Conservation (phyloP, 2,113 vertebrate species). For the Paradisaea rubra region DNA sequence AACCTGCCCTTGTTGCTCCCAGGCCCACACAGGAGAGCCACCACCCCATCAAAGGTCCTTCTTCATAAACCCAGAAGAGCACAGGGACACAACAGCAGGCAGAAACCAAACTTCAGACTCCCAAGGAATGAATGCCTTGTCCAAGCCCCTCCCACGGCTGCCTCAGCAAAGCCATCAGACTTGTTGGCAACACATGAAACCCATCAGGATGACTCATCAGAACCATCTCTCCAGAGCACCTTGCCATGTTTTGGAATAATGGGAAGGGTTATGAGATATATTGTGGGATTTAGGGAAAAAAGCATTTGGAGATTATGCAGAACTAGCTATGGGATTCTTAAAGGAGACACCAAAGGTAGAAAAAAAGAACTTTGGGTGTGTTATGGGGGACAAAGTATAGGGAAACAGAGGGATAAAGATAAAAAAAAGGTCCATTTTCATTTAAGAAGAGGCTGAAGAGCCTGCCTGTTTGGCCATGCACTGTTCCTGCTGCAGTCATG, state of each 20-base stretch:
- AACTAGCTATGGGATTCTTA: neutral
- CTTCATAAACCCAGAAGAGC: neutral
- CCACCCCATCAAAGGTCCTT: rapidly evolving
- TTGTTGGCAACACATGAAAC: neutral
- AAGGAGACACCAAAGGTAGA: neutral
- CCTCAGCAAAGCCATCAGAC: neutral
- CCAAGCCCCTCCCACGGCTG: rapidly evolving
- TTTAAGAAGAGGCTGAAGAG: neutral
- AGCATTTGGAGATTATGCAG: neutral
- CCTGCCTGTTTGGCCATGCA: neutral
- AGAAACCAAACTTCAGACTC: neutral
- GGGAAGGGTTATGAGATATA: neutral
- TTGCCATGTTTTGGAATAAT: neutral
- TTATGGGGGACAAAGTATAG: neutral
- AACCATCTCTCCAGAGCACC: neutral
- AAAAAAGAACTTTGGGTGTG: neutral
- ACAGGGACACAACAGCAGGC: neutral
- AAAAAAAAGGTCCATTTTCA: neutral
- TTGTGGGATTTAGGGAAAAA: neutral
- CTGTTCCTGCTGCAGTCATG: neutral
- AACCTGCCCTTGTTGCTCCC: neutral
- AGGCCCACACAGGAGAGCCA: neutral
- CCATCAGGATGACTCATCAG: neutral
- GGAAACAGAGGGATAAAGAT: neutral
- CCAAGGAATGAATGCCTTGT: neutral